Percentiles rank a stretch among this genome's conserved stretches.
phyloP scores from a whole-genome alignment of 1,140 invertebrate genomes.

The Palaemon carinicauda region DNA sequence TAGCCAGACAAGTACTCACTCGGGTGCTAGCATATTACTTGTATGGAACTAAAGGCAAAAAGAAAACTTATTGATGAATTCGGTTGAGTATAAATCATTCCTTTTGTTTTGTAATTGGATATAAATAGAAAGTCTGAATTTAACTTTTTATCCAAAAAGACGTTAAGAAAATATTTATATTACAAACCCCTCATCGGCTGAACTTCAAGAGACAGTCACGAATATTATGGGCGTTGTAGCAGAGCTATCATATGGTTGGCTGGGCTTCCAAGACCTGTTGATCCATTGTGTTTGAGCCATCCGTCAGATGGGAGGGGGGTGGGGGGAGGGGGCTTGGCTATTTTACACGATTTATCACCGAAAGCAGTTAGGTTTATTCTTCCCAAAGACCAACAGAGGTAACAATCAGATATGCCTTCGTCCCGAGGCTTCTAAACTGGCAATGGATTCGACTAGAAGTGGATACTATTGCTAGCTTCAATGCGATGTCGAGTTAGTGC shows the following conservation, averaged over 20 bases:
- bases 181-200: no score
- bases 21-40: no score
- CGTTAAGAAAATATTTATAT: neutral
- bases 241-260: no score
- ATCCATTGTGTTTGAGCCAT: slow-evolving; percentile 29
- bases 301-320: slow-evolving; percentile 12
- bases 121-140: no score
- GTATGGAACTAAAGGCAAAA: no score
- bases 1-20: no score
- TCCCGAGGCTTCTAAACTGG: neutral
- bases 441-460: neutral
- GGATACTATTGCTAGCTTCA: neutral
- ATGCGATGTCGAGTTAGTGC: no score
- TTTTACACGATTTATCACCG: slow-evolving; percentile 46
- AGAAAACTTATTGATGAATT: no score
- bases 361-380: slow-evolving; percentile 29
- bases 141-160: no score
- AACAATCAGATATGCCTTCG: neutral
- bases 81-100: no score
- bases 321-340: no score
- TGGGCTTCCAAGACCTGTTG: slow-evolving; percentile 18
- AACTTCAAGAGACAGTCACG: slow-evolving; percentile 28
- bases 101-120: no score
- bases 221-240: neutral
- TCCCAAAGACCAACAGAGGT: neutral